A percentile compares a stretch with the other conserved stretches of the same genome.
Evolutionary conservation across 1,140 invertebrate species (phyloP).

Genomic region (Sitophilus oryzae): DNA sequence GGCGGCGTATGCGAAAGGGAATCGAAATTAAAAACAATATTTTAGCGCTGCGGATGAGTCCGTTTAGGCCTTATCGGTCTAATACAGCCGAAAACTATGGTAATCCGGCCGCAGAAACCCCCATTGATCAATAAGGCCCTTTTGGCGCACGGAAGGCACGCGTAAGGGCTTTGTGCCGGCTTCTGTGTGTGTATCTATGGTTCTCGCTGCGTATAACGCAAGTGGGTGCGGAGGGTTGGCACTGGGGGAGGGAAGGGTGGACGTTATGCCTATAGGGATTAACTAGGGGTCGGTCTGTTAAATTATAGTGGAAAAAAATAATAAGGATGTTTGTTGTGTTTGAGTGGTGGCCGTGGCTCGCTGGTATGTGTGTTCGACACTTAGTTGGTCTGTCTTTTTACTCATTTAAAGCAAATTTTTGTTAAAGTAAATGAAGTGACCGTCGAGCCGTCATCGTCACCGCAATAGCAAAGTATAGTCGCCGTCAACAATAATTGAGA

Average conservation of each 20-base stretch:
- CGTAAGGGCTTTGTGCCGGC: background rate
- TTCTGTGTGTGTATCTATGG: no score
- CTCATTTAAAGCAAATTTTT: no score
- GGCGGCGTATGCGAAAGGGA: background rate
- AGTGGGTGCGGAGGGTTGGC: background rate
- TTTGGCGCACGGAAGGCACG: background rate
- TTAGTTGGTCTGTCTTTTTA: no score
- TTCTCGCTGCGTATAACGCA: no score
- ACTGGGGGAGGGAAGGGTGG: no score
- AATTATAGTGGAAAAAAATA: background rate
- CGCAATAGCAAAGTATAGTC: no score
- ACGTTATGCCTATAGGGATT: slow-evolving; percentile 5
- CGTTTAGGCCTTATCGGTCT: slow-evolving; percentile 10
- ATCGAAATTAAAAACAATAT: slow-evolving; percentile 10
- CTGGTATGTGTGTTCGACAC: no score
- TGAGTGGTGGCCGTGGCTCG: no score
- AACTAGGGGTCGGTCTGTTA: background rate
- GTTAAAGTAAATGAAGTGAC: no score
- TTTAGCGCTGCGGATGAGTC: slow-evolving; percentile 9
- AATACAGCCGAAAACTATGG: slow-evolving; percentile 14
- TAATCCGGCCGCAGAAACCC: slow-evolving; percentile 13
- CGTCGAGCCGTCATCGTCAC: no score
- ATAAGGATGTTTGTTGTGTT: no score
- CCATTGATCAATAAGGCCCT: slow-evolving; percentile 11
- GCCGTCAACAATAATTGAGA: no score